Conservation (phyloP, 2,888 invertebrate species). For the Hoplodrina blanda region DNA sequence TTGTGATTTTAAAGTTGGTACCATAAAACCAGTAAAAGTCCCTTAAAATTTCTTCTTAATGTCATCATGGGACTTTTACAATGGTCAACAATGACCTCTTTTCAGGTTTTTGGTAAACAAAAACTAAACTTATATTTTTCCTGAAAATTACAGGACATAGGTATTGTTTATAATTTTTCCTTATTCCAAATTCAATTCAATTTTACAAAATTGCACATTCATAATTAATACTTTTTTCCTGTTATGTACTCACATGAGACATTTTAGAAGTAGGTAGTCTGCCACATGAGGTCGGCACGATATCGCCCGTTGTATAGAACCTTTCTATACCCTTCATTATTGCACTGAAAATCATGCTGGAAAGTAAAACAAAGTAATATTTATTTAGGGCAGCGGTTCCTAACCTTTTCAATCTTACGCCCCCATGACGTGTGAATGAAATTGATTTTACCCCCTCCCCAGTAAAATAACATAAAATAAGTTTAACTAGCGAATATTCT, state of each 20-base stretch:
- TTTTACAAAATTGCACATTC: background rate
- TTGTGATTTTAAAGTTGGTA: too few relatives aligned
- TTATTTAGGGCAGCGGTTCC: background rate
- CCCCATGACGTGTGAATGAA: too few relatives aligned
- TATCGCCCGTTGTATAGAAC: constrained; percentile 91
- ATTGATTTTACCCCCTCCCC: too few relatives aligned
- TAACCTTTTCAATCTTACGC: too few relatives aligned
- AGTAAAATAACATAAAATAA: too few relatives aligned
- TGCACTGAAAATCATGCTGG: constrained; percentile 91
- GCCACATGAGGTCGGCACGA: constrained; percentile 87
- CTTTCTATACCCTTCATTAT: constrained; percentile 92
- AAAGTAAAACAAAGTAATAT: constrained; percentile 34
- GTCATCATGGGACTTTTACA: too few relatives aligned
- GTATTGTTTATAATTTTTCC: constrained; percentile 8
- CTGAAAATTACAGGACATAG: background rate
- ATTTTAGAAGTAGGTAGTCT: constrained; percentile 82
- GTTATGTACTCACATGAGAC: constrained; percentile 75
- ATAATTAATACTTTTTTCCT: constrained; percentile 18
- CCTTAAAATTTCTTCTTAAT: too few relatives aligned
- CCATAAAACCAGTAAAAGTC: too few relatives aligned
- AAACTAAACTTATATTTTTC: background rate
- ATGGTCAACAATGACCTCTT: too few relatives aligned
- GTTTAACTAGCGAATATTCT: too few relatives aligned
- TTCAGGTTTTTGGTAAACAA: too few relatives aligned
- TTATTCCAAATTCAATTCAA: background rate